These are phyloP conservation scores for Sphaerophoria rueppellii DNA, from an alignment of 2,888 invertebrate genomes.

Conservation along the genomic window DNA sequence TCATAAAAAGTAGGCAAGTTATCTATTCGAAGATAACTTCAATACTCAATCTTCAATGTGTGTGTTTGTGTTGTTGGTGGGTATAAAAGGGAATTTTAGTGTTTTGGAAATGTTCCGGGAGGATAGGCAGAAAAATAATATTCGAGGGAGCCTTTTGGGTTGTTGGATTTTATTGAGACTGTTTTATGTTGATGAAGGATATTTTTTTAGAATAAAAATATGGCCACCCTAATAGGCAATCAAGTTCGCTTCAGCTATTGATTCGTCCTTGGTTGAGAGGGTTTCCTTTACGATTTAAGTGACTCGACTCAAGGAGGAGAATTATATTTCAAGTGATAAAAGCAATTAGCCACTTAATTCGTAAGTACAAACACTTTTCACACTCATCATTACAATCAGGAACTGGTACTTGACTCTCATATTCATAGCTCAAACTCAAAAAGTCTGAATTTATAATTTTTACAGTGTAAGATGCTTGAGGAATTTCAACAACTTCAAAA, in stretches of 20 bases:
- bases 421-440: too few relatives aligned
- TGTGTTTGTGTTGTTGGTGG: too few relatives aligned
- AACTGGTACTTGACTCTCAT: too few relatives aligned
- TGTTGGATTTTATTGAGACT: not conserved
- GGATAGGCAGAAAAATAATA: not conserved
- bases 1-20: conserved; percentile 9
- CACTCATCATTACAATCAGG: not conserved
- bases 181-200: too few relatives aligned
- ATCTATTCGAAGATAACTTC: not conserved
- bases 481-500: too few relatives aligned
- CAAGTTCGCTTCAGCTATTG: not conserved
- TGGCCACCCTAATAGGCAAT: not conserved
- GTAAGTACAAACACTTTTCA: not conserved
- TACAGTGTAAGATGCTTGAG: conserved; percentile 1
- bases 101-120: not conserved
- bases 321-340: not conserved
- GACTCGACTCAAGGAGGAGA: not conserved
- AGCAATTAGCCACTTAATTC: not conserved
- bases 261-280: not conserved
- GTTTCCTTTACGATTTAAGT: not conserved
- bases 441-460: conserved; percentile 16
- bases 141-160: not conserved
- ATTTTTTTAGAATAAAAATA: not conserved
- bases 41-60: not conserved
- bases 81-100: not conserved